Conservation (phyloP, 2,888 invertebrate species). For the Allacma fusca region DNA sequence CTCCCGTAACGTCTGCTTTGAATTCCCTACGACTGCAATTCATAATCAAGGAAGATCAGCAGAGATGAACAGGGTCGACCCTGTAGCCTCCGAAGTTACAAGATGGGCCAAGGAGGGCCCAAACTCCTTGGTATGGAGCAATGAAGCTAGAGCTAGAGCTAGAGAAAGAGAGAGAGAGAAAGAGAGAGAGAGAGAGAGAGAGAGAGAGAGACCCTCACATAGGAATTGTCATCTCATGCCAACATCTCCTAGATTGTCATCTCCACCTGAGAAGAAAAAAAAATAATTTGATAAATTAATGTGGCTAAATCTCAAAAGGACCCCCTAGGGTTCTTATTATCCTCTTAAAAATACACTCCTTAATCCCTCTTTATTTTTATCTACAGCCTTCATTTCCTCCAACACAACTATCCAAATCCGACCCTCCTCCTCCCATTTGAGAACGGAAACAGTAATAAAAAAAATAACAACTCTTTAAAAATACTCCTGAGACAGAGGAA, state of each 20-base stretch:
- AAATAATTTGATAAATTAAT: conserved; percentile 16
- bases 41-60: conserved; percentile 1
- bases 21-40: conserved; percentile 4
- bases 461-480: background rate
- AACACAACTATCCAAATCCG: too few relatives aligned
- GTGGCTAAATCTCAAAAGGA: background rate
- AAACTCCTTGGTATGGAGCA: conserved; percentile 1
- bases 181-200: too few relatives aligned
- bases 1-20: background rate
- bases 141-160: too few relatives aligned
- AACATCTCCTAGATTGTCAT: conserved; percentile 4
- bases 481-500: background rate
- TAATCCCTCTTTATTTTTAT: conserved; percentile 12
- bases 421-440: background rate
- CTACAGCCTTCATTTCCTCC: background rate
- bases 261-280: background rate
- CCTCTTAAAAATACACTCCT: conserved; percentile 16
- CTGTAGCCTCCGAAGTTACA: background rate
- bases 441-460: too few relatives aligned
- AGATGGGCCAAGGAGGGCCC: too few relatives aligned
- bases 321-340: conserved; percentile 12
- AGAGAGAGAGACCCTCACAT: too few relatives aligned
- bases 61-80: background rate
- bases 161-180: too few relatives aligned
- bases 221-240: conserved; percentile 16